Percentiles rank a stretch among this genome's conserved stretches.
phyloP scores from a whole-genome alignment of 2,888 invertebrate species.

The Cantharis rustica region DNA sequence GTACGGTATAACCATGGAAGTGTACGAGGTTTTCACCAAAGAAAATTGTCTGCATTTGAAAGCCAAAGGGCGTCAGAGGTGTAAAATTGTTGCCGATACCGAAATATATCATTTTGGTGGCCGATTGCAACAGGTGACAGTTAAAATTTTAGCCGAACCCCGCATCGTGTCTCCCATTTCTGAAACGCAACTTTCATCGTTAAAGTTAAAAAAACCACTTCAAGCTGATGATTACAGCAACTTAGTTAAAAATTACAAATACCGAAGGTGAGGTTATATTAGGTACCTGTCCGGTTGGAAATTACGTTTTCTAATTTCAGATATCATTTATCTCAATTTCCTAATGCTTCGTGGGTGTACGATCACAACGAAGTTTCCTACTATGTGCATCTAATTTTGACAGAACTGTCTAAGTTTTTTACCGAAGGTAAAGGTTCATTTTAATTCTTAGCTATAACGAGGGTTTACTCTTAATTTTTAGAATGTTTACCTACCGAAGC shows the following conservation, averaged over 20 bases:
- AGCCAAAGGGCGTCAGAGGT: conserved; percentile 79
- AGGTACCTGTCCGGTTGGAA: not conserved
- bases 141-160: conserved; percentile 72
- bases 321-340: conserved; percentile 51
- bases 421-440: conserved; percentile 40
- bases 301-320: conserved; percentile 36
- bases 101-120: conserved; percentile 46
- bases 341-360: conserved; percentile 50
- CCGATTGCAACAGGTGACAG: conserved; percentile 62
- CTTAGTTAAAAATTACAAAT: conserved; percentile 46
- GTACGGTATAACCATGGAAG: conserved; percentile 69
- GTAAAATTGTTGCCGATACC: conserved; percentile 60
- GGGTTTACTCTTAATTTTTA: not conserved
- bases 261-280: conserved; percentile 44
- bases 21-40: conserved; percentile 67
- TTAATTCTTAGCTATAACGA: no score
- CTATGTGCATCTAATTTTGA: conserved; percentile 45
- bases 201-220: conserved; percentile 55
- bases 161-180: conserved; percentile 62
- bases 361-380: conserved; percentile 50
- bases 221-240: conserved; percentile 41
- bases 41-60: conserved; percentile 62
- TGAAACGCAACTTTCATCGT: conserved; percentile 56
- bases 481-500: conserved; percentile 65
- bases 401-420: conserved; percentile 44